Conservation (phyloP, 2,797 vertebrate genomes). For the Tachyglossus aculeatus region DNA sequence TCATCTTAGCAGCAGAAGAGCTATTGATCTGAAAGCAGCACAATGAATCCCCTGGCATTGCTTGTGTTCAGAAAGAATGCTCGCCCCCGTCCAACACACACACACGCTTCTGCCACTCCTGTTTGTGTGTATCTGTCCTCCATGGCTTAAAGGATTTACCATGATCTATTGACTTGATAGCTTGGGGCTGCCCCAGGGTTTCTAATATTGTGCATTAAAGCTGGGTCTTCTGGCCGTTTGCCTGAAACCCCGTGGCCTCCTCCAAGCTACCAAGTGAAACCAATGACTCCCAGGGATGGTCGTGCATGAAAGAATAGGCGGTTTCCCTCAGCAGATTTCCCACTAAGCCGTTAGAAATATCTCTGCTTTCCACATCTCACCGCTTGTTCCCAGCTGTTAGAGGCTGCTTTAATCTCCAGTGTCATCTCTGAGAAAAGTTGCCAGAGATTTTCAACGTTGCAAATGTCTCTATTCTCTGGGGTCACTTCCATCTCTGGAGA, state of each 20-base stretch:
- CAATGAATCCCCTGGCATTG: constrained; percentile 24
- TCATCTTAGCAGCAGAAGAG: not conserved
- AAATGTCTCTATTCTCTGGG: not conserved
- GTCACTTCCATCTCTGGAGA: constrained; percentile 1
- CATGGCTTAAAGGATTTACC: constrained; percentile 51
- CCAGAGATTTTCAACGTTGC: constrained; percentile 7
- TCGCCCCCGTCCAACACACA: too few species aligned
- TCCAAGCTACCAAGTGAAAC: constrained; percentile 27
- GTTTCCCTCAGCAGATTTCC: constrained; percentile 19
- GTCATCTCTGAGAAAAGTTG: constrained; percentile 28
- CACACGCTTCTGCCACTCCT: constrained; percentile 13
- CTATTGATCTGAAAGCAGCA: constrained; percentile 36
- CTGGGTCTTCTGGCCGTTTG: constrained; percentile 18
- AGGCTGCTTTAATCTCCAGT: constrained; percentile 21
- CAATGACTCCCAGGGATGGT: not conserved
- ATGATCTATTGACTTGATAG: constrained; percentile 24
- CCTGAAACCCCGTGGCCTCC: constrained; percentile 4
- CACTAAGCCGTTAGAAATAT: constrained; percentile 12
- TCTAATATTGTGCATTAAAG: constrained; percentile 46
- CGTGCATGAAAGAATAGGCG: not conserved
- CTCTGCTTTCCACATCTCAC: constrained; percentile 27
- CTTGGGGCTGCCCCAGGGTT: constrained; percentile 29
- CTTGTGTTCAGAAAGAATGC: constrained; percentile 28
- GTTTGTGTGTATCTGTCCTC: constrained; percentile 27
- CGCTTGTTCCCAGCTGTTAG: not conserved